Percentiles rank a stretch among this genome's conserved stretches.
Evolutionary conservation across 2,113 vertebrate species (phyloP).

Genomic region (Apeltes quadracus): DNA sequence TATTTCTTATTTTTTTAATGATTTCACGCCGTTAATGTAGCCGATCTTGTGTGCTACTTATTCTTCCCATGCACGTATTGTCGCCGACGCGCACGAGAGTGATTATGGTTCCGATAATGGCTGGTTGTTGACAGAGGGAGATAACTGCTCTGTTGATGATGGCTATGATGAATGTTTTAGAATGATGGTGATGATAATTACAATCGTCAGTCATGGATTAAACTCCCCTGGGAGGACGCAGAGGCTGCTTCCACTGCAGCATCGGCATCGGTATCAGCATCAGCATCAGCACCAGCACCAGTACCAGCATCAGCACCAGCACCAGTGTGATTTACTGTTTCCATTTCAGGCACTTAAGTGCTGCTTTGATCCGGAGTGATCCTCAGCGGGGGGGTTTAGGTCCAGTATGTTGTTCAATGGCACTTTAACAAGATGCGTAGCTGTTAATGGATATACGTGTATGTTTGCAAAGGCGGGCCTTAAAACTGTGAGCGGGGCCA

Average conservation of each 20-base stretch:
- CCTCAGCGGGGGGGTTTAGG: constrained; percentile 1
- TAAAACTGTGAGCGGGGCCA: background rate
- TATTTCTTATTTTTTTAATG: constrained; percentile 14
- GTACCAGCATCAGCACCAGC: too few species aligned
- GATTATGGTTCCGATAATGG: constrained; percentile 65
- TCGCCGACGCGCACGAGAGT: background rate
- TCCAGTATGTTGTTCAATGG: constrained; percentile 24
- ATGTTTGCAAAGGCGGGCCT: background rate
- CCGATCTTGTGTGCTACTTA: constrained; percentile 6
- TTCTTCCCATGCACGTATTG: background rate
- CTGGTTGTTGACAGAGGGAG: constrained; percentile 50
- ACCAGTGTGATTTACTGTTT: constrained; percentile 50
- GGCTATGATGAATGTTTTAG: constrained; percentile 72
- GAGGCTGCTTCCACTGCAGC: constrained; percentile 38
- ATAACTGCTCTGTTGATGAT: constrained; percentile 64
- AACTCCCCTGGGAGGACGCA: constrained; percentile 43
- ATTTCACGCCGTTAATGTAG: background rate
- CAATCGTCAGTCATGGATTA: constrained; percentile 61
- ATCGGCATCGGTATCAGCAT: constrained; percentile 20
- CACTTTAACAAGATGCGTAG: constrained; percentile 23
- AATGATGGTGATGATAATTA: constrained; percentile 70
- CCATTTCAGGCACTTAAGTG: constrained; percentile 47
- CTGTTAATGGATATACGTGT: constrained; percentile 17
- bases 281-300: too few species aligned
- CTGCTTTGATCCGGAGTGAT: constrained; percentile 23